Base-by-base conservation (phyloP, 2,888 invertebrate species). In the Gerris lacustris region DNA sequence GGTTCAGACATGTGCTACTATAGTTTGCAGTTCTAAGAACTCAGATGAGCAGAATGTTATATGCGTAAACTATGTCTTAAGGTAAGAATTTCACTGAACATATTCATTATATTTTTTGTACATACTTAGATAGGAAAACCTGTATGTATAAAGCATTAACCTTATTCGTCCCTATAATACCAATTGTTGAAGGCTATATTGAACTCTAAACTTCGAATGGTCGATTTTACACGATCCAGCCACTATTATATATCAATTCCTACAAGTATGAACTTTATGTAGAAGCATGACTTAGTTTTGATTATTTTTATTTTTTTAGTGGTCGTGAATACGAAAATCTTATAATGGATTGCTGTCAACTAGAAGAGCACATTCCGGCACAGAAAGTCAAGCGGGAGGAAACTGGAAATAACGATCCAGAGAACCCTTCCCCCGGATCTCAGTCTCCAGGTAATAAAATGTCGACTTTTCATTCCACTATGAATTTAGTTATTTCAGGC, bases 31-130 rank as follows among this genome's bases (percentile, higher is more conserved):
- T 79, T 90, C 92, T 69, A 97, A 96, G 82, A 96, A 95, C 79
- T 92, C 93, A 6, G 96, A 97, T 74, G 96, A 97, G 80, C 96
- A 96, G 82, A 96, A 94, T 79, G 94, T 97, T 77, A 95, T 97
- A 76, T 96, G 96, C 80, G 95, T 97, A 78, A 96, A 96, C 83
- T 96, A 96, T 82, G 94, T 97, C 74, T 90, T 97, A 79, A 96
- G 94, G 95, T 95, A 83, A 82, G 80, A 11, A 11, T 55, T 55
- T 31, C 31, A 31, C 31, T 31, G 31, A 31, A 31, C 4, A 71
- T 31, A 31, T 31, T 31, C 31, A 2, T 31, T 31, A 31, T 31
- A 31, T 31, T 31, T 31, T 1, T 2, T 31, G 4, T 31, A 31
- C 31, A 31, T 31, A 31, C 31, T 31, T 31, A 31, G 31, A 31